Evolutionary conservation across 2,797 vertebrate species (phyloP).

Genomic region (Xiphorhynchus erythropygius): DNA sequence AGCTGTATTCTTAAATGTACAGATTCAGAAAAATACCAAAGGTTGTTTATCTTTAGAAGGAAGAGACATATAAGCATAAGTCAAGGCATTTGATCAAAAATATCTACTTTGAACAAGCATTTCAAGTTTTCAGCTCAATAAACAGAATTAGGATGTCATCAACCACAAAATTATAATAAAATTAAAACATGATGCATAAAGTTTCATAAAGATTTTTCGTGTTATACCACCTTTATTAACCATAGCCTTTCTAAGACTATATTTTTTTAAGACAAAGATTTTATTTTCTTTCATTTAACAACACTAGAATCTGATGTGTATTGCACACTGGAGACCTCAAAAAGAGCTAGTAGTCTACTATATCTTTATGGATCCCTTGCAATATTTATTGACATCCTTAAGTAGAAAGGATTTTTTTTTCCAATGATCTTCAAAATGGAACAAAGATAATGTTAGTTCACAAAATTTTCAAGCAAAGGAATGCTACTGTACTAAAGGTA

Average conservation of each 20-base stretch:
- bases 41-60: neutral
- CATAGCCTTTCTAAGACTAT: neutral
- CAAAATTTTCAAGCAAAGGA: slow-evolving; percentile 31
- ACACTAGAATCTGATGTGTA: slow-evolving; percentile 19
- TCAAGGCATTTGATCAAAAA: neutral
- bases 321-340: slow-evolving; percentile 26
- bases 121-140: neutral
- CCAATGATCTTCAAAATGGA: neutral
- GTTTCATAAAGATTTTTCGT: slow-evolving; percentile 11
- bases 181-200: neutral
- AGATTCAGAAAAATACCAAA: neutral
- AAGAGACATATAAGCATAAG: neutral
- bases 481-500: neutral
- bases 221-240: neutral
- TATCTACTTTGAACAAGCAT: neutral
- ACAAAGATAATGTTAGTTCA: slow-evolving; percentile 15
- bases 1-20: neutral
- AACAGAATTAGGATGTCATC: slow-evolving; percentile 9
- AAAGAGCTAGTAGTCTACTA: slow-evolving; percentile 46
- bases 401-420: slow-evolving; percentile 1
- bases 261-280: slow-evolving; percentile 47
- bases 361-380: slow-evolving; percentile 24
- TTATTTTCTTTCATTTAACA: slow-evolving; percentile 58
- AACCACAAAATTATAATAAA: slow-evolving; percentile 16
- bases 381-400: slow-evolving; percentile 19